phyloP scores from a whole-genome alignment of 2,797 vertebrate species.

The Stomatorhinus walkeri region DNA sequence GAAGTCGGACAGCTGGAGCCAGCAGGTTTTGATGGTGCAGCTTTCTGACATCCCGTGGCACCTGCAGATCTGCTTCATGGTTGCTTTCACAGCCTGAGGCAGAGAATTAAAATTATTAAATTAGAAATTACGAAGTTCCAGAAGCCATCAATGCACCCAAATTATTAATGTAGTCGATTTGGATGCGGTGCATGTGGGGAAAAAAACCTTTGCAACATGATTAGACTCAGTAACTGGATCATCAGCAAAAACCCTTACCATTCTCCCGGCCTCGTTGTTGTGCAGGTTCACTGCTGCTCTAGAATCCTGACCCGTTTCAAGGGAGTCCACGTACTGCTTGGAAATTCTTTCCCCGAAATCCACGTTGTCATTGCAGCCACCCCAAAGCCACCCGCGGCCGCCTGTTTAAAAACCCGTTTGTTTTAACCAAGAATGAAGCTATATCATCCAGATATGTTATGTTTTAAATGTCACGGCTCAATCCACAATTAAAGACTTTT shows the following conservation, averaged over 20 bases:
- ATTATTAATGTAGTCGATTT: neutral
- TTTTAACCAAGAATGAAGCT: neutral
- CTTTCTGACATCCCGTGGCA: slow-evolving; percentile 74
- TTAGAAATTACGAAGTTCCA: neutral
- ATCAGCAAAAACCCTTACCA: slow-evolving; percentile 38
- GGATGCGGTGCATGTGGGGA: neutral
- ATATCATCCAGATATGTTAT: neutral
- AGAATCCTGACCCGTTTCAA: slow-evolving; percentile 69
- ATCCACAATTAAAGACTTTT: slow-evolving; percentile 29
- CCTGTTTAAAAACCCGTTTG: slow-evolving; percentile 44
- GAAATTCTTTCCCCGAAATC: slow-evolving; percentile 71
- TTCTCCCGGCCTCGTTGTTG: slow-evolving; percentile 67
- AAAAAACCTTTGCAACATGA: neutral
- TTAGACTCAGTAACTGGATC: neutral
- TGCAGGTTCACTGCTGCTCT: slow-evolving; percentile 69
- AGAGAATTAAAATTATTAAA: neutral
- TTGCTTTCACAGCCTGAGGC: slow-evolving; percentile 61
- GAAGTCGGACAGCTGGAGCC: slow-evolving; percentile 68
- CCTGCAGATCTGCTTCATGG: slow-evolving; percentile 66
- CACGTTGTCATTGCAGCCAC: slow-evolving; percentile 71
- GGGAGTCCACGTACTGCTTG: slow-evolving; percentile 67
- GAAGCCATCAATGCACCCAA: neutral
- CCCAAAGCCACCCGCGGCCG: slow-evolving; percentile 73
- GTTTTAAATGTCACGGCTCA: neutral
- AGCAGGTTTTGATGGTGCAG: slow-evolving; percentile 72